Base-by-base conservation (phyloP, 2,797 vertebrate species). In the Halcyon chelicuti region DNA sequence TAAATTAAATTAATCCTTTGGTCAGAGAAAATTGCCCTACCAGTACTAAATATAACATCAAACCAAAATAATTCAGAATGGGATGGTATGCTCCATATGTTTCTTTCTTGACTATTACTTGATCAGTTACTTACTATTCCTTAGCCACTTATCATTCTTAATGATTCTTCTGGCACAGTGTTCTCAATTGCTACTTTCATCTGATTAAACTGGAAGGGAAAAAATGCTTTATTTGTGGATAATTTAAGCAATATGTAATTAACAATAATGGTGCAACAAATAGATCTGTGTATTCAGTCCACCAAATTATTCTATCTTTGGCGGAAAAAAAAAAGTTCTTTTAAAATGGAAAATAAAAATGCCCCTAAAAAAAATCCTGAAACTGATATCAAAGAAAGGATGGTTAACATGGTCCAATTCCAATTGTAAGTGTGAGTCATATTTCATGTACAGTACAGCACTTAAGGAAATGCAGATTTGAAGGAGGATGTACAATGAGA, bases 161-260 rank as follows among this genome's bases (percentile, higher is more conserved):
- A 65, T 47, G 28, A 51, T 73, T 86, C 51, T 76, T 84, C 88
- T 95, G 82, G 37, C 33, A 90, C 80, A 93, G 70, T 65, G 87
- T 91, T 93, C 70, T 91, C 67, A 86, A 94, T 94, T 94, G 65
- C 47, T 92, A 87, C 62, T 72, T 94, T 96, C 54, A 96, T 87
- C 74, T 96, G 86, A 94, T 65, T 66, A 68, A 88, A 42, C 3
- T 33, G 9, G 8, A 75, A 86, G 23, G 11, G 16, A 17, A 7
- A 76, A 97, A 75, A 7, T 51, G 17, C 25, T 70, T 80, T 60
- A n/a, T 90, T 66, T 82, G 25, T 93, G 33, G 39, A 86, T 67
- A 90, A 90, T 88, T 79, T 91, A 80, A 94, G 28, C 18, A 73
- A 79, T 84, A 82, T 58, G 33, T 37, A 46, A 52, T 25, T 62